phyloP scores from a whole-genome alignment of 2,888 invertebrate genomes.

The Cetonia aurata region DNA sequence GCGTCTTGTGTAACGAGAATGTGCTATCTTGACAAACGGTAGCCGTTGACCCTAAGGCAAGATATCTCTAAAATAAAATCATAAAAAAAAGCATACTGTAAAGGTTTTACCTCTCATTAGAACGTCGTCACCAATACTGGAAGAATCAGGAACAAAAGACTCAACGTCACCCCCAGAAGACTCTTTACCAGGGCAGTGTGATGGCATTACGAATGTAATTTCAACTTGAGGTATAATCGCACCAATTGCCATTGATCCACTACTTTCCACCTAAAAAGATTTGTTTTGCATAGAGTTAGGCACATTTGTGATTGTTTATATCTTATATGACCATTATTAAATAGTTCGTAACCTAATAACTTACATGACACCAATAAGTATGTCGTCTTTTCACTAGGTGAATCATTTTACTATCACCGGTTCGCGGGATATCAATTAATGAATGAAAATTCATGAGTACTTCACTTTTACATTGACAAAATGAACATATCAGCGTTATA shows the following conservation, averaged over 20 bases:
- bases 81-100: not conserved
- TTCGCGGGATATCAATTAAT: conserved; percentile 8
- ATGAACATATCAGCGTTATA: conserved; percentile 25
- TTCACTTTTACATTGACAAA: not conserved
- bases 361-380: not conserved
- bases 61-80: conserved; percentile 2
- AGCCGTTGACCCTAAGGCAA: conserved; percentile 56
- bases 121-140: conserved; percentile 84
- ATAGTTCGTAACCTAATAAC: not conserved
- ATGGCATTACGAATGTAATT: conserved; percentile 88
- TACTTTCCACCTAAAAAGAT: conserved; percentile 63
- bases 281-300: not conserved
- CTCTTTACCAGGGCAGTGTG: conserved; percentile 86
- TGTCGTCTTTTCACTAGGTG: not conserved
- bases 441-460: conserved; percentile 14
- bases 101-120: conserved; percentile 63
- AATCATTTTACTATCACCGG: conserved; percentile 2
- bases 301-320: not conserved
- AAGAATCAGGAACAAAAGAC: conserved; percentile 85
- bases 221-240: conserved; percentile 88
- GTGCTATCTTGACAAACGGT: conserved; percentile 60
- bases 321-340: not conserved
- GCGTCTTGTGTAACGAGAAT: conserved; percentile 55
- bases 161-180: conserved; percentile 87
- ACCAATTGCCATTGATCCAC: conserved; percentile 76